Conservation (phyloP, 2,797 vertebrate species). For the Bryconaethiops microstoma region DNA sequence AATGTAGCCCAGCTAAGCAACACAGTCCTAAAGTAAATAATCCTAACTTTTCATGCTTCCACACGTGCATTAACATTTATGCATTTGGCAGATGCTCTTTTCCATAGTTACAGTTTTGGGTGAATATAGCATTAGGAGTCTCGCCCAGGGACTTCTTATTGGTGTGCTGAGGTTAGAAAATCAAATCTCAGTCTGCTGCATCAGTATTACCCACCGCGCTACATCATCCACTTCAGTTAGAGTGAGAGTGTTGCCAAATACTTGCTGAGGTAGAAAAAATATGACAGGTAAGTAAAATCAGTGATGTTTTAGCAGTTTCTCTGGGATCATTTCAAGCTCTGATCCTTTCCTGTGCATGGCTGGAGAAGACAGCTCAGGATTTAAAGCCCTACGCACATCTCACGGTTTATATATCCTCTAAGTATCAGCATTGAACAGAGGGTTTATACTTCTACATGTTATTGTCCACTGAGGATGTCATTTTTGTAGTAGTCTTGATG, state of each 20-base stretch:
- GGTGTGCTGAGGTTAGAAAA: too few species aligned
- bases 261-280: background rate
- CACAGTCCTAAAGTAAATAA: too few species aligned
- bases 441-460: background rate
- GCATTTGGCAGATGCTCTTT: too few species aligned
- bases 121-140: too few species aligned
- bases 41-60: too few species aligned
- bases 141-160: too few species aligned
- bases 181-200: too few species aligned
- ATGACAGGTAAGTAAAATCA: background rate
- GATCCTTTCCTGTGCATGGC: background rate
- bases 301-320: background rate
- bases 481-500: background rate
- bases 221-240: background rate
- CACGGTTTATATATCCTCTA: background rate
- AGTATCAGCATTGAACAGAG: background rate
- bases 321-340: constrained; percentile 3
- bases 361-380: background rate
- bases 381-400: constrained; percentile 2
- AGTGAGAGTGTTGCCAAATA: background rate
- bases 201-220: too few species aligned
- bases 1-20: too few species aligned
- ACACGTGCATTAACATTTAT: too few species aligned
- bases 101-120: too few species aligned
- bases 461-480: background rate